These are phyloP conservation scores for Eutolmus rufibarbis DNA, from an alignment of 2,888 invertebrate genomes.

Conservation along the genomic window DNA sequence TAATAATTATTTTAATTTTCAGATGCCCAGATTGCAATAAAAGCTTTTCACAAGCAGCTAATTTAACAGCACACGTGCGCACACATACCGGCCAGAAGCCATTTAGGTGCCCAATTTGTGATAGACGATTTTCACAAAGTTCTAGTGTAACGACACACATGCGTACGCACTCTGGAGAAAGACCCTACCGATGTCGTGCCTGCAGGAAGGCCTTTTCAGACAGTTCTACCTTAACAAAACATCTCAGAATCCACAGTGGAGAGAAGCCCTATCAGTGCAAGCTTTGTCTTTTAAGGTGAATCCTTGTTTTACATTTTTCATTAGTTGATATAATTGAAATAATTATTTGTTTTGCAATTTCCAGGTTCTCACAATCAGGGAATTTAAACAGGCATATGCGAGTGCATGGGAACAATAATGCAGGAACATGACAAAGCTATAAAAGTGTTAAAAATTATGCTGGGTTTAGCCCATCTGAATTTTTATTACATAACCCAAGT, in stretches of 20 bases:
- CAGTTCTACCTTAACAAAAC: constrained; percentile 97
- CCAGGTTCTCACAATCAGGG: constrained; percentile 94
- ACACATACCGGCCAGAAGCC: constrained; percentile 97
- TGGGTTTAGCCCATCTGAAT: not conserved
- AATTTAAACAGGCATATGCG: constrained; percentile 99
- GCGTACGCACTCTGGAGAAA: constrained; percentile 99
- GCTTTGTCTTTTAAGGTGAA: constrained; percentile 83
- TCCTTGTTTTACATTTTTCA: constrained; percentile 33
- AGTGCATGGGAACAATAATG: constrained; percentile 81
- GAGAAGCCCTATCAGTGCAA: constrained; percentile 99
- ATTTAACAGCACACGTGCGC: constrained; percentile 93
- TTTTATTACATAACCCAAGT: not conserved
- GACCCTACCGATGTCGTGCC: constrained; percentile 93
- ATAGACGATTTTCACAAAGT: constrained; percentile 95
- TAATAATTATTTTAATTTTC: not conserved
- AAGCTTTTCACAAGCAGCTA: constrained; percentile 97
- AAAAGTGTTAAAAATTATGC: not conserved
- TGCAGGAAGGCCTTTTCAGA: constrained; percentile 99
- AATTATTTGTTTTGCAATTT: not conserved
- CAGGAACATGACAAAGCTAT: constrained; percentile 68
- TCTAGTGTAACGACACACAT: constrained; percentile 97
- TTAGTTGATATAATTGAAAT: not conserved
- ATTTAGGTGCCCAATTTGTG: constrained; percentile 96
- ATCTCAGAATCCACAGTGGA: constrained; percentile 82
- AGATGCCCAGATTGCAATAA: constrained; percentile 91